Conservation (phyloP, 2,888 invertebrate species). For the Caenorhabditis virilis region DNA sequence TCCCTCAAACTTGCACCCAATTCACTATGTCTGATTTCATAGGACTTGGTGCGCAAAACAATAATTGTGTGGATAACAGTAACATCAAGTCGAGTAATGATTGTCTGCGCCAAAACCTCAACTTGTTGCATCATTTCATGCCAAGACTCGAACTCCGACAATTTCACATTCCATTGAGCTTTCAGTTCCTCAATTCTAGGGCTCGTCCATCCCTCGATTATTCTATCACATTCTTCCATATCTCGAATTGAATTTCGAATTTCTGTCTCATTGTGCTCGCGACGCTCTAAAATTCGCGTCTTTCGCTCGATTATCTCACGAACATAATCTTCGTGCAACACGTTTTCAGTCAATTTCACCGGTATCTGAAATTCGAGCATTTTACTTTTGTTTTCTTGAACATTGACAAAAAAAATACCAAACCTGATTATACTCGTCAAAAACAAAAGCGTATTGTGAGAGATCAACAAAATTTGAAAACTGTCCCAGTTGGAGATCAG, state of each 20-base stretch:
- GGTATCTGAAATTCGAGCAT: constrained; percentile 29
- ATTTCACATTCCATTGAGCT: constrained; percentile 37
- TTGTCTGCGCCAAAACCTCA: constrained; percentile 14
- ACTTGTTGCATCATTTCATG: constrained; percentile 41
- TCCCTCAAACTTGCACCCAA: constrained; percentile 30
- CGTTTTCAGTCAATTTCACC: constrained; percentile 39
- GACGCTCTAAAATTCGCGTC: constrained; percentile 39
- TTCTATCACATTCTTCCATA: constrained; percentile 54
- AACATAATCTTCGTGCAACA: constrained; percentile 45
- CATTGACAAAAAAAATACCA: not conserved
- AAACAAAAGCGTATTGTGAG: constrained; percentile 36
- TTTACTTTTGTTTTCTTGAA: not conserved
- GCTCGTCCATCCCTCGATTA: constrained; percentile 46
- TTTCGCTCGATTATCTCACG: constrained; percentile 53
- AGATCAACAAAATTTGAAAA: constrained; percentile 37
- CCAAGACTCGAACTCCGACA: constrained; percentile 43
- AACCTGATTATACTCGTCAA: constrained; percentile 41
- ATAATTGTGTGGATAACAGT: constrained; percentile 20
- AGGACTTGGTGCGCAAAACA: constrained; percentile 17
- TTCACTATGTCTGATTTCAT: constrained; percentile 31
- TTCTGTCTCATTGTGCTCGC: constrained; percentile 50
- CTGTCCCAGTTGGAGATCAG: constrained; percentile 30
- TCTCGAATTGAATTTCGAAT: constrained; percentile 54
- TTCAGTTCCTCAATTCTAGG: constrained; percentile 34
- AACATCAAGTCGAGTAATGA: constrained; percentile 23